Evolutionary conservation across 2,888 invertebrate genomes (phyloP).

Genomic region (Plutella xylostella): DNA sequence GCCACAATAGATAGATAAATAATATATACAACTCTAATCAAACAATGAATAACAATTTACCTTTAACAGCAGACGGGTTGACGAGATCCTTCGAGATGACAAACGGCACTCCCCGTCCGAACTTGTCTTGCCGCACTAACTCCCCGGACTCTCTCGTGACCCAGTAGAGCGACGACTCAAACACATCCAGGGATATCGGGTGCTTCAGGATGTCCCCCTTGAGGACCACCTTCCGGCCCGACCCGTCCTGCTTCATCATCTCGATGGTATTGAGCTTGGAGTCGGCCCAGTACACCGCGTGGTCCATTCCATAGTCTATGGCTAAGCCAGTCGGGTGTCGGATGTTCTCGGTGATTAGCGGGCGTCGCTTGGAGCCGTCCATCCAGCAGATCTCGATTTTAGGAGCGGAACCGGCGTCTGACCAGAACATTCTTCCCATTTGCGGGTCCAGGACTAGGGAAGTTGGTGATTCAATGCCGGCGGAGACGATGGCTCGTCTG

Average conservation of each 20-base stretch:
- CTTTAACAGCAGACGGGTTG: conserved; percentile 88
- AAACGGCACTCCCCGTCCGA: conserved; percentile 92
- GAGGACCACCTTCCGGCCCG: conserved; percentile 77
- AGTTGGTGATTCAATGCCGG: conserved; percentile 87
- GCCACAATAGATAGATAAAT: too few species aligned
- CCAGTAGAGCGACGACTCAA: conserved; percentile 95
- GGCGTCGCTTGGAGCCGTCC: conserved; percentile 91
- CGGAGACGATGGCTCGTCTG: conserved; percentile 80
- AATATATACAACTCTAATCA: not conserved
- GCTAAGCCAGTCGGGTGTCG: conserved; percentile 90
- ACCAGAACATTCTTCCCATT: conserved; percentile 91
- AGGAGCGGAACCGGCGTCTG: conserved; percentile 90
- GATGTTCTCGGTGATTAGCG: conserved; percentile 84
- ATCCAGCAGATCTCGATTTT: conserved; percentile 97
- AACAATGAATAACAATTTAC: conserved; percentile 34
- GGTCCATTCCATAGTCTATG: conserved; percentile 91
- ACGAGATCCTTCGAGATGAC: conserved; percentile 85
- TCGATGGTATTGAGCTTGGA: conserved; percentile 92
- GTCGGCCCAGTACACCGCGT: conserved; percentile 96
- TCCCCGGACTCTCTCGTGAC: conserved; percentile 91
- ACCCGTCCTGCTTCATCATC: conserved; percentile 85
- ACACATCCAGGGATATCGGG: conserved; percentile 91
- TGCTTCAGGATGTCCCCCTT: conserved; percentile 80
- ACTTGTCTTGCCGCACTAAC: conserved; percentile 92
- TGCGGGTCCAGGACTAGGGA: conserved; percentile 91